A percentile compares a stretch with the other conserved stretches of the same genome.
Evolutionary conservation across 1,140 invertebrate genomes (phyloP).

Genomic region (Leptonema lineaticorne): DNA sequence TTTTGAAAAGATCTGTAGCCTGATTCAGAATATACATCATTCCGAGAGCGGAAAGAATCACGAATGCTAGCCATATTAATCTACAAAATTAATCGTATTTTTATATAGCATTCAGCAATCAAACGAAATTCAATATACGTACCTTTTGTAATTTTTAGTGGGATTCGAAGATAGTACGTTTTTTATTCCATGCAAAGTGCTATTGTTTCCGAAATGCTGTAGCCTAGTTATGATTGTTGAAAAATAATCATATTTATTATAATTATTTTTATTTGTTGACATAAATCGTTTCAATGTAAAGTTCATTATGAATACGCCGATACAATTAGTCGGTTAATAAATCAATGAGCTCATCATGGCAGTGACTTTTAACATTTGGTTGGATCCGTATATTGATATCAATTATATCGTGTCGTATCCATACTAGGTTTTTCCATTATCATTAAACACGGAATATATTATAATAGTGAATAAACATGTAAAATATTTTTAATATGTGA

Average conservation of each 20-base stretch:
- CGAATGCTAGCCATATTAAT: conserved; percentile 46
- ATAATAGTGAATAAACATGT: too few relatives aligned
- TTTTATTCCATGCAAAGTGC: conserved; percentile 35
- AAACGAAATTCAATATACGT: background rate
- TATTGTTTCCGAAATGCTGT: conserved; percentile 36
- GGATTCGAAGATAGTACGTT: conserved; percentile 23
- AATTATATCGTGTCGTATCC: too few relatives aligned
- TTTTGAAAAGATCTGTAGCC: conserved; percentile 44
- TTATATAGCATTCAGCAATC: background rate
- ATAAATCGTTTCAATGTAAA: background rate
- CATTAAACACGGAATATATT: too few relatives aligned
- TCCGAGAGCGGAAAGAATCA: conserved; percentile 42
- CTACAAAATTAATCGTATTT: conserved; percentile 38
- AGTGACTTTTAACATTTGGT: too few relatives aligned
- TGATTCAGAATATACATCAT: conserved; percentile 46
- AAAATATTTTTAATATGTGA: too few relatives aligned
- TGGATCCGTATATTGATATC: too few relatives aligned
- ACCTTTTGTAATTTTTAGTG: conserved; percentile 29
- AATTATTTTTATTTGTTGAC: background rate
- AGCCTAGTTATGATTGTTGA: conserved; percentile 15
- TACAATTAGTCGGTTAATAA: background rate
- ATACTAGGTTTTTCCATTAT: too few relatives aligned
- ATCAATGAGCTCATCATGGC: background rate
- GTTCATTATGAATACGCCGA: background rate
- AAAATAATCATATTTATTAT: too few relatives aligned